phyloP scores from a whole-genome alignment of 1,140 invertebrate species.

The Tetragnatha versicolor region DNA sequence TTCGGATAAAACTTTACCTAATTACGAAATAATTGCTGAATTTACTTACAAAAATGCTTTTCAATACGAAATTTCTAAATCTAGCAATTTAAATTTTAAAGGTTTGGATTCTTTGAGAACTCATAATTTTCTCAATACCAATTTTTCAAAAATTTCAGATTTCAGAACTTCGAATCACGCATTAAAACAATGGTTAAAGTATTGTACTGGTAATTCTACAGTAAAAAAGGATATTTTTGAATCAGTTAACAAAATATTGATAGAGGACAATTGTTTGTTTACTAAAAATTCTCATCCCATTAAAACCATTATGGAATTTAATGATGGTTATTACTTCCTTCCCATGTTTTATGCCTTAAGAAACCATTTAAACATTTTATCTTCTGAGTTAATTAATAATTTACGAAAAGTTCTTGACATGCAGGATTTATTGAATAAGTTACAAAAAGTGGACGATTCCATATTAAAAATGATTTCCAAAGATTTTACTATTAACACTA shows the following conservation, averaged over 20 bases:
- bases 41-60: neutral
- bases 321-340: neutral
- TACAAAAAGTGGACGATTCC: neutral
- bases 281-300: neutral
- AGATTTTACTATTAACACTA: conserved; percentile 2
- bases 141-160: neutral
- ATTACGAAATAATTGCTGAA: neutral
- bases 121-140: neutral
- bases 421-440: neutral
- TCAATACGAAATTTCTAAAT: conserved; percentile 8
- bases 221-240: too few relatives aligned
- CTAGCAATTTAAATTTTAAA: neutral
- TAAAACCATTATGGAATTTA: conserved; percentile 20
- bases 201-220: too few relatives aligned
- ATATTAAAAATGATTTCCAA: neutral
- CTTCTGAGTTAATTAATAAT: neutral
- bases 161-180: neutral
- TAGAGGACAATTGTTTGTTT: neutral
- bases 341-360: conserved; percentile 6
- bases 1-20: neutral
- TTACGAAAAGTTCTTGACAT: neutral
- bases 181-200: too few relatives aligned
- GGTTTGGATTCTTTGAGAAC: neutral
- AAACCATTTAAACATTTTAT: neutral
- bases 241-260: neutral